Conservation (phyloP, 2,113 vertebrate genomes). For the Sorex araneus region DNA sequence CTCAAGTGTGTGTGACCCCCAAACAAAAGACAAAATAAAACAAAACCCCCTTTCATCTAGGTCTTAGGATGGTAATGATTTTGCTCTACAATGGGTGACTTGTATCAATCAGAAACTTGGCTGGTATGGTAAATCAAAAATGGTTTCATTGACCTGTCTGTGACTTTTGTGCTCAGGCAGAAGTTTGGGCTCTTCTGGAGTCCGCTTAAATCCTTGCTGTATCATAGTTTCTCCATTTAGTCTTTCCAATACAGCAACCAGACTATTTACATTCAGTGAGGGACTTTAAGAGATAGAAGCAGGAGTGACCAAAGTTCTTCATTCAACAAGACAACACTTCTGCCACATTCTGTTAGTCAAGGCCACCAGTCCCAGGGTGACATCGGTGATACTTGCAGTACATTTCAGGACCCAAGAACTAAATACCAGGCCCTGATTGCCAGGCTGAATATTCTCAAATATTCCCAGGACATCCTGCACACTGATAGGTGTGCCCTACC, state of each 20-base stretch:
- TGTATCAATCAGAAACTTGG: not conserved
- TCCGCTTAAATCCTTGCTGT: fast-evolving
- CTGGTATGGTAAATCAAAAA: not conserved
- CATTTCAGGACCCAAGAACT: too few relatives aligned
- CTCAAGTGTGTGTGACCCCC: too few relatives aligned
- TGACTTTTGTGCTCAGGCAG: not conserved
- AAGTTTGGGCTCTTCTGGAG: fast-evolving
- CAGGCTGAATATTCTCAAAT: too few relatives aligned
- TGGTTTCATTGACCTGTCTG: not conserved
- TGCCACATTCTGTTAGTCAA: not conserved
- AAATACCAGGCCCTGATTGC: too few relatives aligned
- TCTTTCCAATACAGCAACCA: not conserved
- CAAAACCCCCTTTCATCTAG: too few relatives aligned
- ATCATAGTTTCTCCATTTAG: not conserved
- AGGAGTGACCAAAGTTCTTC: not conserved
- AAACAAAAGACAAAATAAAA: too few relatives aligned
- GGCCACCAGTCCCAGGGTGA: not conserved
- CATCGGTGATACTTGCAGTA: too few relatives aligned
- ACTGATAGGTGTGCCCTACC: too few relatives aligned
- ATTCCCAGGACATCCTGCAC: too few relatives aligned
- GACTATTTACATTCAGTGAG: not conserved
- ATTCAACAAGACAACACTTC: not conserved
- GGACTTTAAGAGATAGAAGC: not conserved
- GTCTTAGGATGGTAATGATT: too few relatives aligned
- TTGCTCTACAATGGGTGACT: not conserved